Conservation (phyloP, 2,888 invertebrate genomes). For the Perizoma flavofasciatum region DNA sequence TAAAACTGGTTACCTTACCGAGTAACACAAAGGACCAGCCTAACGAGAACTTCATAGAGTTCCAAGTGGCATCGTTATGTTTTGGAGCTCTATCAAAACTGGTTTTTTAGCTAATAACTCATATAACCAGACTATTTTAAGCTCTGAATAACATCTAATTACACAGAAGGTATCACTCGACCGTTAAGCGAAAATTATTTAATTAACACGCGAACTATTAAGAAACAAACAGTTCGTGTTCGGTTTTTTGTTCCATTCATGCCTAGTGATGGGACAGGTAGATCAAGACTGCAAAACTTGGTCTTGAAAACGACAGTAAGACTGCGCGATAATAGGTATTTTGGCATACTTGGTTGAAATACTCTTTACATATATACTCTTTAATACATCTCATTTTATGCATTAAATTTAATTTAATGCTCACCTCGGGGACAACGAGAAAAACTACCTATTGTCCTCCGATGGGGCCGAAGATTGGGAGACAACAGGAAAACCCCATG, state of each 20-base stretch:
- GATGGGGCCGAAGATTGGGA: too few relatives aligned
- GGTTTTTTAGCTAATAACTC: not conserved
- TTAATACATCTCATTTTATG: too few relatives aligned
- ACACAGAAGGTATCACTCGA: constrained; percentile 22
- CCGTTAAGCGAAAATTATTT: constrained; percentile 37
- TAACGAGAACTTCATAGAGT: not conserved
- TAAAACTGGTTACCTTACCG: not conserved
- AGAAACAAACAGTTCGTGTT: constrained; percentile 33
- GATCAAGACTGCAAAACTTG: constrained; percentile 12
- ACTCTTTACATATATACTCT: too few relatives aligned
- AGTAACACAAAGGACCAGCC: not conserved
- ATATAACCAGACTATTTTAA: constrained; percentile 6
- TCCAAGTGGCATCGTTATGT: not conserved
- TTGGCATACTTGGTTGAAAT: too few relatives aligned
- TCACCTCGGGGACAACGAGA: too few relatives aligned
- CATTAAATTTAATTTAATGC: too few relatives aligned
- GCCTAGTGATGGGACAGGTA: constrained; percentile 31
- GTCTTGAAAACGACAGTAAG: not conserved
- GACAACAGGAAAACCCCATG: too few relatives aligned
- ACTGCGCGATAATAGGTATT: too few relatives aligned
- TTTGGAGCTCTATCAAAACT: constrained; percentile 5
- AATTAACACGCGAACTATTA: constrained; percentile 41
- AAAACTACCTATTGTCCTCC: too few relatives aligned
- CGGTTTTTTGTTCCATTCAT: constrained; percentile 18
- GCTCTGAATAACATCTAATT: constrained; percentile 16